Evolutionary conservation across 2,113 vertebrate genomes (phyloP).

Genomic region (Nematolebias whitei): DNA sequence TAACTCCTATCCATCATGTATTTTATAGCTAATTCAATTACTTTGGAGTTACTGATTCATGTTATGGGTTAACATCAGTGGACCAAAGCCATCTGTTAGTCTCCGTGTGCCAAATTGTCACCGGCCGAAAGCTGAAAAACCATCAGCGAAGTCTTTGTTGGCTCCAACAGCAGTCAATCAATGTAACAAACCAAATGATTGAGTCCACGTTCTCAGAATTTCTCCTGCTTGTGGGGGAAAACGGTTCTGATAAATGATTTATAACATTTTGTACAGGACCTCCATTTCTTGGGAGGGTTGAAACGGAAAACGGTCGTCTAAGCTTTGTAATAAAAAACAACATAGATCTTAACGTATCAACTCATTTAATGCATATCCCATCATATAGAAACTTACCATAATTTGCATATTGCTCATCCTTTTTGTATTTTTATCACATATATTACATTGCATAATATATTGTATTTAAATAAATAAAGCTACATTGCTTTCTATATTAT

Average conservation of each 20-base stretch:
- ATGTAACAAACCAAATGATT: neutral
- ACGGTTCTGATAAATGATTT: conserved; percentile 4
- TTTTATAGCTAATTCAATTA: conserved; percentile 1
- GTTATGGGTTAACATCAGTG: conserved; percentile 57
- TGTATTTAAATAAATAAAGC: too few species aligned
- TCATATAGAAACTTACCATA: too few species aligned
- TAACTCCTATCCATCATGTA: conserved; percentile 8
- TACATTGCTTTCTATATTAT: too few species aligned
- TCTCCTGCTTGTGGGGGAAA: neutral
- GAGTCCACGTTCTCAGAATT: conserved; percentile 2
- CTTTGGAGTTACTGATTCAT: conserved; percentile 17
- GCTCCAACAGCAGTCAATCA: neutral
- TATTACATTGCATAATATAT: too few species aligned
- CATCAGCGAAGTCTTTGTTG: conserved; percentile 58
- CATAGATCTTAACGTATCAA: too few species aligned
- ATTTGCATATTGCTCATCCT: too few species aligned
- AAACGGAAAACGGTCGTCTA: too few species aligned
- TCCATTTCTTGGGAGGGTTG: too few species aligned
- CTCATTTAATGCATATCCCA: too few species aligned
- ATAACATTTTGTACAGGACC: too few species aligned
- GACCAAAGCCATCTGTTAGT: conserved; percentile 47
- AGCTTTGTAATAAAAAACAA: too few species aligned
- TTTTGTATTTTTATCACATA: too few species aligned
- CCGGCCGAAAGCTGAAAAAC: conserved; percentile 24
- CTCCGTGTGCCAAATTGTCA: conserved; percentile 28